Conservation (phyloP, 1,140 invertebrate species). For the Arctopsyche grandis region DNA sequence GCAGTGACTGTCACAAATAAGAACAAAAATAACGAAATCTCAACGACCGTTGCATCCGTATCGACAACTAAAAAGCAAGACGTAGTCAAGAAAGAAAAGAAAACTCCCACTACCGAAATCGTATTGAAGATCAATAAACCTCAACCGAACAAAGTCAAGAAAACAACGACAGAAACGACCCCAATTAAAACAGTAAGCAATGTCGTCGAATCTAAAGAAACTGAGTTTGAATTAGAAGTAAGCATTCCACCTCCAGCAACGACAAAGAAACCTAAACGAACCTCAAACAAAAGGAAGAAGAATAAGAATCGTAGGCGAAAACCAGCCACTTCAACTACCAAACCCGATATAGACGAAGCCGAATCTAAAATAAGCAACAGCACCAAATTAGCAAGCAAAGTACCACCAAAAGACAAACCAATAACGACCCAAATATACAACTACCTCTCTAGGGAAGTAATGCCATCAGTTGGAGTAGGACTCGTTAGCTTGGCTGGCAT, state of each 20-base stretch:
- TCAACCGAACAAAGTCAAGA: slow-evolving; percentile 63
- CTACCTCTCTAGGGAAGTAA: slow-evolving; percentile 80
- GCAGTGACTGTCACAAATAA: background rate
- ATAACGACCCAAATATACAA: slow-evolving; percentile 80
- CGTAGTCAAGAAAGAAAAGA: slow-evolving; percentile 46
- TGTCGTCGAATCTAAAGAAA: slow-evolving; percentile 67
- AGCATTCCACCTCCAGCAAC: slow-evolving; percentile 63
- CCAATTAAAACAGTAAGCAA: slow-evolving; percentile 44
- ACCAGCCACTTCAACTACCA: slow-evolving; percentile 57
- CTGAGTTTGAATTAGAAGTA: slow-evolving; percentile 67
- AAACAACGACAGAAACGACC: slow-evolving; percentile 39
- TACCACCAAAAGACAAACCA: slow-evolving; percentile 63
- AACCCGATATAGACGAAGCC: slow-evolving; percentile 64
- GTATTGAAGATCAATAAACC: slow-evolving; percentile 68
- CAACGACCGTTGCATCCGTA: slow-evolving; percentile 35
- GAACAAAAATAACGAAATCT: background rate
- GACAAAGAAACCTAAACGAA: slow-evolving; percentile 65
- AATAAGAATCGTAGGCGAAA: slow-evolving; percentile 65
- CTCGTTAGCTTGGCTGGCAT: slow-evolving; percentile 76
- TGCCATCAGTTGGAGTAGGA: slow-evolving; percentile 81
- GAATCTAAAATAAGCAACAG: slow-evolving; percentile 65
- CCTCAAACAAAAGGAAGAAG: slow-evolving; percentile 62
- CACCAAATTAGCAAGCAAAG: slow-evolving; percentile 60
- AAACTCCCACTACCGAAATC: slow-evolving; percentile 55
- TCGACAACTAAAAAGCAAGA: slow-evolving; percentile 42